A percentile compares a stretch with the other conserved stretches of the same genome.
Evolutionary conservation across 2,888 invertebrate species (phyloP).

Genomic region (Temnothorax rugatulus): DNA sequence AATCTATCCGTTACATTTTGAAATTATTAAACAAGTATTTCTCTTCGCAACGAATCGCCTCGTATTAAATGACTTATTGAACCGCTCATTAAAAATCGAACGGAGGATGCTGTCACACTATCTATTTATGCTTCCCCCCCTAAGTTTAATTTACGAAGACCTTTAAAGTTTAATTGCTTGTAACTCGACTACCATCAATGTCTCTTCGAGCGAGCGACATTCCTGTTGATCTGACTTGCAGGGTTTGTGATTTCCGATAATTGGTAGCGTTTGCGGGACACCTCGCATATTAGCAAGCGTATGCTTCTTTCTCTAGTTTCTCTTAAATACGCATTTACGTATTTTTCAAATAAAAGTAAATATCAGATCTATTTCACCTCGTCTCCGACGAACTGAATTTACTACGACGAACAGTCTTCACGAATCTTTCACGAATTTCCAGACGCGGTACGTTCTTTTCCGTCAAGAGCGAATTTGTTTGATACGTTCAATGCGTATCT

Average conservation of each 20-base stretch:
- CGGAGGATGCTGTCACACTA: neutral
- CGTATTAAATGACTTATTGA: slow-evolving; percentile 11
- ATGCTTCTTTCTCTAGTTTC: too few species aligned
- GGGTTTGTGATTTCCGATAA: slow-evolving; percentile 34
- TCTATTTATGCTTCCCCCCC: slow-evolving; percentile 17
- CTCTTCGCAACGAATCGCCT: neutral
- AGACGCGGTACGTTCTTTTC: neutral
- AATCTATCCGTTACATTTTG: neutral
- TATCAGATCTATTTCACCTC: neutral
- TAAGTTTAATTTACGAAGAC: slow-evolving; percentile 26
- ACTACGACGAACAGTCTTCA: neutral
- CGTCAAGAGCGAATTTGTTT: neutral
- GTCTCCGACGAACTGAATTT: neutral
- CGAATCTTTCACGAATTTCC: neutral
- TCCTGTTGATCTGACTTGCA: slow-evolving; percentile 7
- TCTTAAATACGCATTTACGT: neutral
- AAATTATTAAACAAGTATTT: neutral
- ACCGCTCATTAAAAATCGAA: slow-evolving; percentile 13
- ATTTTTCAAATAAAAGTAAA: neutral
- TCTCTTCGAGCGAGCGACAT: slow-evolving; percentile 5
- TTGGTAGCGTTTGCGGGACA: neutral
- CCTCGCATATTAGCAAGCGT: neutral
- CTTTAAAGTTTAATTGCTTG: slow-evolving; percentile 29
- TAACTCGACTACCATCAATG: slow-evolving; percentile 12
- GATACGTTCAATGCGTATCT: neutral